Conservation (phyloP, 1,140 invertebrate species). For the Cotesia chilonis region DNA sequence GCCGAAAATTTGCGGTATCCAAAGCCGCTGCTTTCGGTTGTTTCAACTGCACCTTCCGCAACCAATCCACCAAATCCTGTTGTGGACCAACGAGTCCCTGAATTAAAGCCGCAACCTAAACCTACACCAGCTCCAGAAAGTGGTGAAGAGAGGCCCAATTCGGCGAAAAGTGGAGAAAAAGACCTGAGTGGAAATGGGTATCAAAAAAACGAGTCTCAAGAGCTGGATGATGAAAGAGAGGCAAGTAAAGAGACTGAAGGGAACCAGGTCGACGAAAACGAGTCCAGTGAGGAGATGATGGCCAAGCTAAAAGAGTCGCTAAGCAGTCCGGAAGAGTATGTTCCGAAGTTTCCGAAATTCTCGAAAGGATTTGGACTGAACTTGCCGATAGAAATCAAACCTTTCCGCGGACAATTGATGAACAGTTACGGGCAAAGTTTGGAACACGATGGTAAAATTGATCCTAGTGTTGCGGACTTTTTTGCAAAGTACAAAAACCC, state of each 20-base stretch:
- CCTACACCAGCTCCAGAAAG: background rate
- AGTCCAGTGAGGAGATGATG: background rate
- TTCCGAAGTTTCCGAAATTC: background rate
- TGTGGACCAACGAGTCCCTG: too few species aligned
- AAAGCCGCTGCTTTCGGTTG: constrained; percentile 17
- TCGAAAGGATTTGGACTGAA: constrained; percentile 13
- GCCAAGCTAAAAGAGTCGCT: constrained; percentile 17
- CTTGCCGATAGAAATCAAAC: constrained; percentile 38
- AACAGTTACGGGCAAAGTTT: constrained; percentile 50
- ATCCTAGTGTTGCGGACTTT: constrained; percentile 51
- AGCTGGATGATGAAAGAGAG: background rate
- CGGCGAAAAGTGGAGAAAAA: constrained; percentile 29
- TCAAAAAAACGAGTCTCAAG: constrained; percentile 10
- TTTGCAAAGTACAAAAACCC: constrained; percentile 49
- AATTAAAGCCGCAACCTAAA: too few species aligned
- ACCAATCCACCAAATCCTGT: background rate
- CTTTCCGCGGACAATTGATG: constrained; percentile 34
- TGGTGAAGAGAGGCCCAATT: constrained; percentile 37
- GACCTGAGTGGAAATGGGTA: constrained; percentile 17
- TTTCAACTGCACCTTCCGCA: background rate
- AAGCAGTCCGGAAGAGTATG: background rate
- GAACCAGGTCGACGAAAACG: background rate
- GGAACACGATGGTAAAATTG: constrained; percentile 43
- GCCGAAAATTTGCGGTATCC: constrained; percentile 45
- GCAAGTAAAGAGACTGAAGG: background rate